Evolutionary conservation across 2,113 vertebrate genomes (phyloP).

Genomic region (Turnix velox): DNA sequence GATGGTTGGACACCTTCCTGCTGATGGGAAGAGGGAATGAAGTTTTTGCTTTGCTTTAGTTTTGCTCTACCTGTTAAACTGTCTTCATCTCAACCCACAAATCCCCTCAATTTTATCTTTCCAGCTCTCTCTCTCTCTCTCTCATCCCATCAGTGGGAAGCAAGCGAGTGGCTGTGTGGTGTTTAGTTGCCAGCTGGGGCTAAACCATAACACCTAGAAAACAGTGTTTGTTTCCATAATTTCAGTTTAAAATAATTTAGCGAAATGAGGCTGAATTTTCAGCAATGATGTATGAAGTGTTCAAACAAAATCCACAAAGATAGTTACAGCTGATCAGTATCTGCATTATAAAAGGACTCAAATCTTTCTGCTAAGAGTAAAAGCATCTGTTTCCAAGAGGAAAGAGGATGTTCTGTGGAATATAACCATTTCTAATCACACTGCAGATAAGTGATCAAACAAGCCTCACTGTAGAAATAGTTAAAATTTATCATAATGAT

Average conservation of each 20-base stretch:
- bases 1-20: not conserved
- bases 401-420: slow-evolving; percentile 1
- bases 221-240: not conserved
- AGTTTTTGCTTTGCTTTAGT: not conserved
- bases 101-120: not conserved
- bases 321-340: not conserved
- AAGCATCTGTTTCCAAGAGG: not conserved
- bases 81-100: not conserved
- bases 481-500: not conserved
- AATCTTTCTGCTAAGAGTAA: not conserved
- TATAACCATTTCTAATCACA: not conserved
- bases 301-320: not conserved
- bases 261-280: not conserved
- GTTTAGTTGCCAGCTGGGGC: not conserved
- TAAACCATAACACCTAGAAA: not conserved
- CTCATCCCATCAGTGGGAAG: not conserved
- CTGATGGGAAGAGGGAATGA: not conserved
- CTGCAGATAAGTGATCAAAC: slow-evolving; percentile 36
- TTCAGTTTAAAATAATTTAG: not conserved
- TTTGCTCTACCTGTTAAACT: not conserved
- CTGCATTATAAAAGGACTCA: not conserved
- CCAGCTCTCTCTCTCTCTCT: not conserved
- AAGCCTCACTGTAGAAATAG: not conserved
- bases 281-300: not conserved
- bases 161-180: not conserved